These are phyloP conservation scores for Ondatra zibethicus DNA, from an alignment of 2,113 vertebrate genomes.

Conservation along the genomic window DNA sequence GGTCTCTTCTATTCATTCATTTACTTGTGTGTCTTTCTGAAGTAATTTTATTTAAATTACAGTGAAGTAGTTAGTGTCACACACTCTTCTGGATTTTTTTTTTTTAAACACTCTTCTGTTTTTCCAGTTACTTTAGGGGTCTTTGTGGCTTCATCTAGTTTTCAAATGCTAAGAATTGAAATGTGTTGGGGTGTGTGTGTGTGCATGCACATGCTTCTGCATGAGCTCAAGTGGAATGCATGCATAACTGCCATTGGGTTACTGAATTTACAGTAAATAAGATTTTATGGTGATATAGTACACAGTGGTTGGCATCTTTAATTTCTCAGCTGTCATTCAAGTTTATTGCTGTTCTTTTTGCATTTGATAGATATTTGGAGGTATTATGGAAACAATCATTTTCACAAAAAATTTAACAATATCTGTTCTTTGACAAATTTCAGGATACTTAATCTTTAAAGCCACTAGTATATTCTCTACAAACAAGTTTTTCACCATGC, in stretches of 20 bases:
- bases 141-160: slow-evolving; percentile 36
- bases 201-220: neutral
- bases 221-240: neutral
- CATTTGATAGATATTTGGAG: slow-evolving; percentile 41
- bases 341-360: slow-evolving; percentile 42
- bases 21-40: neutral
- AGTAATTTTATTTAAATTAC: slow-evolving; percentile 14
- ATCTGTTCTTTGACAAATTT: slow-evolving; percentile 48
- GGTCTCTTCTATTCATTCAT: neutral
- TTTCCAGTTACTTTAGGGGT: slow-evolving; percentile 4
- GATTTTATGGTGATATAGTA: slow-evolving; percentile 49
- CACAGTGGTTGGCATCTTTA: neutral
- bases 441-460: slow-evolving; percentile 47
- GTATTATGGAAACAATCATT: neutral
- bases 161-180: slow-evolving; percentile 35
- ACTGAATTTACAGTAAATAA: neutral
- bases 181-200: neutral
- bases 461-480: neutral
- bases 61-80: slow-evolving; percentile 30
- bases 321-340: slow-evolving; percentile 28
- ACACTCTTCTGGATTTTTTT: too few relatives aligned
- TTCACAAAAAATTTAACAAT: slow-evolving; percentile 44
- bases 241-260: neutral
- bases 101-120: neutral
- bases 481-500: slow-evolving; percentile 2